Percentiles rank a stretch among this genome's conserved stretches.
These are phyloP conservation scores for Copidosoma floridanum DNA, from an alignment of 1,140 invertebrate genomes.

Conservation along the genomic window DNA sequence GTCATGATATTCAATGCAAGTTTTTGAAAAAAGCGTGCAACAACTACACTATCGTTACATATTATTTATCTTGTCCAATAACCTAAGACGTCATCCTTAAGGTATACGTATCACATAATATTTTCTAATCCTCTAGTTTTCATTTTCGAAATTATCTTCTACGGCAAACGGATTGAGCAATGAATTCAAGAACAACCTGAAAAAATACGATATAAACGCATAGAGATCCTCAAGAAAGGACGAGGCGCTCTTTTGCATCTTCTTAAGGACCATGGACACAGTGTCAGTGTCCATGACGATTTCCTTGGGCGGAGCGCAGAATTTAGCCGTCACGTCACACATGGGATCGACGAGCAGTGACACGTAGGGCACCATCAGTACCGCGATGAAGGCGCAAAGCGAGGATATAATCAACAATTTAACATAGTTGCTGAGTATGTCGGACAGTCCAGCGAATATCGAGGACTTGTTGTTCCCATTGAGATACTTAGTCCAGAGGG, in stretches of 20 bases:
- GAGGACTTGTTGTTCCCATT: slow-evolving; percentile 3
- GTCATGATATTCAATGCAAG: no score
- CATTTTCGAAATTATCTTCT: slow-evolving; percentile 2
- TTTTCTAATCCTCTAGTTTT: neutral
- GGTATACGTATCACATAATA: neutral
- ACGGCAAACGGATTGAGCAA: slow-evolving; percentile 3
- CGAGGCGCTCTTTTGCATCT: slow-evolving; percentile 16
- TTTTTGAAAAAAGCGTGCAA: no score
- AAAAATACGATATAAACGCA: slow-evolving; percentile 8
- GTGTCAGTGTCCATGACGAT: slow-evolving; percentile 11
- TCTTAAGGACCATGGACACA: neutral
- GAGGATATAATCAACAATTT: slow-evolving; percentile 10
- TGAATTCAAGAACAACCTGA: slow-evolving; percentile 5
- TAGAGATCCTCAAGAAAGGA: slow-evolving; percentile 13
- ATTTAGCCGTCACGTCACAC: slow-evolving; percentile 17
- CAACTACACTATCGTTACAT: no score
- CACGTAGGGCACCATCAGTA: slow-evolving; percentile 6
- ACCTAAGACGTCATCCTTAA: neutral
- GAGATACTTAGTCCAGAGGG: slow-evolving; percentile 5
- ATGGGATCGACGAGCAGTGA: slow-evolving; percentile 14
- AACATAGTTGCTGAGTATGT: slow-evolving; percentile 10
- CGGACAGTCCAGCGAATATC: slow-evolving; percentile 1
- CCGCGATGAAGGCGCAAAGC: slow-evolving; percentile 10
- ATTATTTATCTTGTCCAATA: neutral
- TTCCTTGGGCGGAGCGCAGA: slow-evolving; percentile 10